Base-by-base conservation (phyloP, 2,888 invertebrate genomes). In the Hybos culiciformis region DNA sequence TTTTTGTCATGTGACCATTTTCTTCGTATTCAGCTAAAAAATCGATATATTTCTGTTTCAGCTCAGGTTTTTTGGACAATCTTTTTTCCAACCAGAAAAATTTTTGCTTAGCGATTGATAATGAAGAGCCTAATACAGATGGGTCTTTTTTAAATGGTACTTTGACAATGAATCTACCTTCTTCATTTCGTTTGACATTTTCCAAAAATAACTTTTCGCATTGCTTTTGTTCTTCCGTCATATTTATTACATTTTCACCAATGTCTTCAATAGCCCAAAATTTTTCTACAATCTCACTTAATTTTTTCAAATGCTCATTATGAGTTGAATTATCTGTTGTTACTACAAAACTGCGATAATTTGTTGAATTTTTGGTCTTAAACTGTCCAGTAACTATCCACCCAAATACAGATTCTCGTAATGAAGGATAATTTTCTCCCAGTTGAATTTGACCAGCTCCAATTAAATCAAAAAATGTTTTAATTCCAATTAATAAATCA, bases 11-110 rank as follows among this genome's bases (percentile, higher is more conserved):
- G 17, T 44, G 41, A 33, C 37, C 42, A 8, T 23, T 6, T 8
- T 20, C 3, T 15, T n/a, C 5, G 15, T 41, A 43, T 14, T 47
- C 47, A 5, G 39, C 15, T 14, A 46, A 18, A 37, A 43, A 46
- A 33, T 38, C 15, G n/a, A n/a, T 23, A 33, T 46, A 44, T 41
- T 38, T n/a, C n/a, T n/a, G n/a, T n/a, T n/a, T 23, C 15, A 24
- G 5, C n/a, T 20, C 5, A 14, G 41, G 23, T n/a, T 33, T 14
- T 7, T 17, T n/a, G 6, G 20, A 4, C 12, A 31, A 32, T 17
- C 18, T 41, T 7, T 17, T 33, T 18, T 24, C 17, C 11, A 41
- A 23, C 5, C 18, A 21, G 9, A 34, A 9, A 11, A 33, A 34
- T 41, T 34, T 14, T 8, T 12, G 5, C 9, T 23, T 34, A 5